Percentiles rank a stretch among this genome's conserved stretches.
Evolutionary conservation across 2,888 invertebrate genomes (phyloP).

Genomic region (Acanthosepion pharaonis): DNA sequence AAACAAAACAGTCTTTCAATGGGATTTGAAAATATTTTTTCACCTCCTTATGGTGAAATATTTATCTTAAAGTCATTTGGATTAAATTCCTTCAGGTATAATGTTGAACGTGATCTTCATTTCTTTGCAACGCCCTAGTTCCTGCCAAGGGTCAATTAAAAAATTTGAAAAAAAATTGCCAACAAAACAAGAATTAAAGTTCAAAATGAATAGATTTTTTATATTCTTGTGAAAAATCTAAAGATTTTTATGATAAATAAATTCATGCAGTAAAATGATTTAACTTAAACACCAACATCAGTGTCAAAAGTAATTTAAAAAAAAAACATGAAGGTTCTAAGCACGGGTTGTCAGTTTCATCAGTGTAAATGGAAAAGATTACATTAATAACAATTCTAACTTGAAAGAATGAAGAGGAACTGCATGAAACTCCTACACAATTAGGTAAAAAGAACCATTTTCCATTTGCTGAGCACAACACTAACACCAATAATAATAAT

Average conservation of each 20-base stretch:
- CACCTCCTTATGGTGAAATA: background rate
- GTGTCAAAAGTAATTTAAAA: background rate
- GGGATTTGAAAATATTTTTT: background rate
- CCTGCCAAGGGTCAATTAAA: background rate
- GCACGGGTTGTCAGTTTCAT: background rate
- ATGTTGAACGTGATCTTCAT: background rate
- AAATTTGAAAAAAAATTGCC: background rate
- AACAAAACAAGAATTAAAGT: background rate
- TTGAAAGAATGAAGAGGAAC: background rate
- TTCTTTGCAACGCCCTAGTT: background rate
- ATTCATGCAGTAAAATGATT: slow-evolving; percentile 13
- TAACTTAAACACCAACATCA: background rate
- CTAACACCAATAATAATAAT: background rate
- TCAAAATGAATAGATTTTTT: background rate
- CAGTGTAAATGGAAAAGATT: background rate
- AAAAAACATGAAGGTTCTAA: background rate
- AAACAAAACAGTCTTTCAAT: background rate
- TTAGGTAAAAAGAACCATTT: background rate
- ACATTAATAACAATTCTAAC: background rate
- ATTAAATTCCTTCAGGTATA: background rate
- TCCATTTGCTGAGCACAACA: background rate
- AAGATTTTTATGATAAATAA: background rate
- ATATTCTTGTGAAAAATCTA: background rate
- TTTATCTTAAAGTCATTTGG: background rate
- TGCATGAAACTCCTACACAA: background rate